A percentile compares a stretch with the other conserved stretches of the same genome.
Conservation (phyloP, 2,113 vertebrate genomes). For the Anhinga rufa region DNA sequence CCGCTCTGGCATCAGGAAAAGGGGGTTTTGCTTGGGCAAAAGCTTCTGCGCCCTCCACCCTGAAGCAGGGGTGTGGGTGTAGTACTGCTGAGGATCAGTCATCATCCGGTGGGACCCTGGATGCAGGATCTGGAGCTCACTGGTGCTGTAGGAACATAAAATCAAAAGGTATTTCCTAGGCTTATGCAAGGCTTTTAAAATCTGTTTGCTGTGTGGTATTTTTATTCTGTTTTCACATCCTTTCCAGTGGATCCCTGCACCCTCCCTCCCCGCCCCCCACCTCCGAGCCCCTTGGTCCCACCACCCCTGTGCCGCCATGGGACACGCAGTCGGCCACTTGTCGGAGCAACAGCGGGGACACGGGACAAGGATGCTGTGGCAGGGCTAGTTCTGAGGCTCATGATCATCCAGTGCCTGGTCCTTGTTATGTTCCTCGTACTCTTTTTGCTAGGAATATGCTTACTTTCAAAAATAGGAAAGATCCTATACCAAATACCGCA, state of each 20-base stretch:
- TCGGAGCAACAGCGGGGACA: accelerated
- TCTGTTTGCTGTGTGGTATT: no score
- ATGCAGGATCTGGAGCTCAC: neutral
- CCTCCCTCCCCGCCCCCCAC: accelerated
- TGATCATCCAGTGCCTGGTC: neutral
- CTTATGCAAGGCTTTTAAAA: neutral
- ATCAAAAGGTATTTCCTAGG: neutral
- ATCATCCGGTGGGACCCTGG: no score
- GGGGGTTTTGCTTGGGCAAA: neutral
- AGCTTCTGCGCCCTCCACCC: neutral
- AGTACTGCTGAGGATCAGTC: neutral
- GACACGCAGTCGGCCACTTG: accelerated
- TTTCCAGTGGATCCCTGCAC: neutral
- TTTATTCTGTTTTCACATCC: no score
- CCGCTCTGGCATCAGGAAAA: neutral
- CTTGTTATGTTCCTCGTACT: neutral
- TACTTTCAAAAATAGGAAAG: neutral
- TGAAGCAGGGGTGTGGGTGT: accelerated
- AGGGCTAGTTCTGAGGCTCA: neutral
- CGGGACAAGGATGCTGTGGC: neutral
- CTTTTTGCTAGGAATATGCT: neutral
- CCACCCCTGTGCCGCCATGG: neutral
- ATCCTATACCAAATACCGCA: neutral
- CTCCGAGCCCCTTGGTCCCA: neutral
- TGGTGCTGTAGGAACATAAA: neutral